Evolutionary conservation across 2,797 vertebrate species (phyloP), one percentile per base, ranked within the genome.

Genomic region (Cuculus canorus): DNA sequence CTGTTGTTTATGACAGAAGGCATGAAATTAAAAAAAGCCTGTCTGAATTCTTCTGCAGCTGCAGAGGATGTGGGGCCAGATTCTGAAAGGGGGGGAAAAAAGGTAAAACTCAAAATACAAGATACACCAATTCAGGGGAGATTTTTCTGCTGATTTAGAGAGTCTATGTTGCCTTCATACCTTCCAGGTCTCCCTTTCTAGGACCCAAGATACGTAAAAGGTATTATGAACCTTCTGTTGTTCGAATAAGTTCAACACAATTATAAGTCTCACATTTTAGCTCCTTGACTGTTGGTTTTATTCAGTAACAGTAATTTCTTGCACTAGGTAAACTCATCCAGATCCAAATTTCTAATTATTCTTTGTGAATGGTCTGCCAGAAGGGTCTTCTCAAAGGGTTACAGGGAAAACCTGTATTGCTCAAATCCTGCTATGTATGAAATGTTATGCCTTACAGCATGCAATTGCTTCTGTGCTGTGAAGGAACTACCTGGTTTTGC

Each of bases 1-100:
- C 73, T 95, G 92, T 43, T 91, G 35, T n/a, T 37, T 33, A 59
- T 48, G 16, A 76, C 61, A 93, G 53, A 56, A 21, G 12, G 3
- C 0, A 4, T 35, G 59, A 88, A 82, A 56, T 69, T 61, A 37
- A 28, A 37, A 41, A 80, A 56, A 39, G 12, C 13, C 17, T 61
- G 21, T 88, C 88, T 86, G 57, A 93, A 76, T 81, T 69, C 24
- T 63, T 69, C 25, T 83, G 85, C 95, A 96, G 91, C 89, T 96
- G 95, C 85, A 94, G 70, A 96, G 95, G 91, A 96, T 94, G 85
- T 96, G 87, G 76, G n/a, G 83, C 30, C 19, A 90, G 45, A 33
- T 54, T 85, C 50, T 89, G 57, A 60, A 3, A 8, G 3, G 1
- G 16, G 8, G 18, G 43, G 45, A 7, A 30, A 50, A 66, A 60